Evolutionary conservation across 2,113 vertebrate genomes (phyloP).

Genomic region (Sebastes schlegelii): DNA sequence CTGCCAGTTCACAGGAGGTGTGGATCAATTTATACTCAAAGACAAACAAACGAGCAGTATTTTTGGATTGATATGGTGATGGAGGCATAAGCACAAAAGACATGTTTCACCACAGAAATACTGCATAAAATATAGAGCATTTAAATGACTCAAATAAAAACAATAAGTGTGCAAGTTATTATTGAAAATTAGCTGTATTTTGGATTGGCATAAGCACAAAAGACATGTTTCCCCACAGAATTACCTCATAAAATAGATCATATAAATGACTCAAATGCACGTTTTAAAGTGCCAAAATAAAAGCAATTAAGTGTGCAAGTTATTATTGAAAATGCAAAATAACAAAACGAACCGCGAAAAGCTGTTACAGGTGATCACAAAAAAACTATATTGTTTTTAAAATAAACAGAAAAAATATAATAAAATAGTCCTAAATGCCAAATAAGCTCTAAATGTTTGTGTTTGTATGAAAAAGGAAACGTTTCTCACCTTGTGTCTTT

Average conservation of each 20-base stretch:
- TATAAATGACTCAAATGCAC: background rate
- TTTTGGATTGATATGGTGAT: background rate
- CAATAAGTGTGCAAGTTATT: background rate
- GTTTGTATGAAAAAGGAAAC: background rate
- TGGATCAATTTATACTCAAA: background rate
- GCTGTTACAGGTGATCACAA: slow-evolving; percentile 3
- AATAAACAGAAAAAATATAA: too few species aligned
- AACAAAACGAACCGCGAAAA: slow-evolving; percentile 8
- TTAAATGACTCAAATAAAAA: background rate
- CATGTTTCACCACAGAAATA: background rate
- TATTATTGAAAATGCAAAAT: background rate
- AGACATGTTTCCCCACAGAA: background rate
- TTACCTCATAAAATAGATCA: background rate
- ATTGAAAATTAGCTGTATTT: background rate
- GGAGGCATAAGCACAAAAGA: background rate
- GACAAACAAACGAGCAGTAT: background rate
- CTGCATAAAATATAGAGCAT: background rate
- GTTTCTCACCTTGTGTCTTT: slow-evolving; percentile 71
- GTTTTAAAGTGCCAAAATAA: too few species aligned
- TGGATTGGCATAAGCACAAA: background rate
- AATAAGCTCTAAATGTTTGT: background rate
- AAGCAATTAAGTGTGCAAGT: background rate
- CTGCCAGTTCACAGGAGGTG: background rate
- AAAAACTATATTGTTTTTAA: too few species aligned
- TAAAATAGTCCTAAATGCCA: too few species aligned